These are phyloP conservation scores for Drosophila cognata DNA, from an alignment of 2,888 invertebrate genomes.

Conservation along the genomic window DNA sequence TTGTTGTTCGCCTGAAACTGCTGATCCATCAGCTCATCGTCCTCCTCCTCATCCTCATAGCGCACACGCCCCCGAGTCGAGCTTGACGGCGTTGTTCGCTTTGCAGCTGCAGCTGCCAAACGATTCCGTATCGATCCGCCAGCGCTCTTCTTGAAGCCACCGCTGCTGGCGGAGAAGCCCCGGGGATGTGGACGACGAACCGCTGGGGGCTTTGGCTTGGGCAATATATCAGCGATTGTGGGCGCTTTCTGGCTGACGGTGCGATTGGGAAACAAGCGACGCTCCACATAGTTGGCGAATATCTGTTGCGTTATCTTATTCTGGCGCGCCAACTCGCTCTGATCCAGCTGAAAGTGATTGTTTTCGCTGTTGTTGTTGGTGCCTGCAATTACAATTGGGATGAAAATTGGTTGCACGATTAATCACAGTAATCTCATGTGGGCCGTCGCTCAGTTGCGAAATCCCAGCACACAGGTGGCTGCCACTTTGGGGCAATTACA, in stretches of 20 bases:
- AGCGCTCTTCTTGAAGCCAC: conserved; percentile 55
- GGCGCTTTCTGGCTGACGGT: conserved; percentile 86
- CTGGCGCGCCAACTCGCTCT: conserved; percentile 89
- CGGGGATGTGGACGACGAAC: conserved; percentile 72
- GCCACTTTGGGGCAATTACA: conserved; percentile 59
- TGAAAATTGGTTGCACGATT: conserved; percentile 58
- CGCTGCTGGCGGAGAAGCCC: conserved; percentile 69
- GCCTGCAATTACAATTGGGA: conserved; percentile 26
- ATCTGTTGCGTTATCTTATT: conserved; percentile 92
- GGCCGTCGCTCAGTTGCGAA: conserved; percentile 51
- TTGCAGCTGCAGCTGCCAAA: conserved; percentile 54
- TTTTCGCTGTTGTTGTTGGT: conserved; percentile 1
- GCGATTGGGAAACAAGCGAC: conserved; percentile 88
- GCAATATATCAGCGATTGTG: conserved; percentile 89
- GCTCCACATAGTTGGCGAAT: conserved; percentile 90
- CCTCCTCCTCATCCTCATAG: conserved; percentile 54
- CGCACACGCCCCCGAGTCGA: conserved; percentile 7
- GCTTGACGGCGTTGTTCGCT: conserved; percentile 40
- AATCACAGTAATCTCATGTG: conserved; percentile 63
- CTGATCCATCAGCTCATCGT: conserved; percentile 52
- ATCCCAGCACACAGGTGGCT: conserved; percentile 39
- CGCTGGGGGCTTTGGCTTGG: conserved; percentile 83
- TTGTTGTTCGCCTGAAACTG: conserved; percentile 42
- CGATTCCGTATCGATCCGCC: conserved; percentile 64
- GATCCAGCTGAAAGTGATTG: conserved; percentile 77